A percentile compares a stretch with the other conserved stretches of the same genome.
These are phyloP conservation scores for Podarcis muralis DNA, from an alignment of 2,113 vertebrate species.

Conservation along the genomic window DNA sequence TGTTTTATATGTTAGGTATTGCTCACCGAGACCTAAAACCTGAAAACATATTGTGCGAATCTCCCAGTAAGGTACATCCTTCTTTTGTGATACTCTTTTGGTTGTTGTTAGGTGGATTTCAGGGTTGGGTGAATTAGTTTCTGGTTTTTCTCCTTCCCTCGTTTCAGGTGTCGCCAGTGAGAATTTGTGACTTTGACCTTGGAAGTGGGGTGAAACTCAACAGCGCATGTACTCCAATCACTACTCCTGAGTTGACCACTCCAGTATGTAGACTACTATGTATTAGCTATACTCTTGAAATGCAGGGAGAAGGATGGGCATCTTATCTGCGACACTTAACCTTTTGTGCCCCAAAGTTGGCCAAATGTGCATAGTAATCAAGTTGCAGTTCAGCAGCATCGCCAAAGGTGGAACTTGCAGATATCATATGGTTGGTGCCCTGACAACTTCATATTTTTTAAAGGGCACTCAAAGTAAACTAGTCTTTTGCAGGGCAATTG, in stretches of 20 bases:
- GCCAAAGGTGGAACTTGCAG: neutral
- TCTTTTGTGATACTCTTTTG: neutral
- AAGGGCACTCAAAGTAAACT: neutral
- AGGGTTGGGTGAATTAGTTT: neutral
- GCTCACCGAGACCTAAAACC: constrained; percentile 96
- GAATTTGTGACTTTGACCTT: constrained; percentile 98
- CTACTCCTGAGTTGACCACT: constrained; percentile 93
- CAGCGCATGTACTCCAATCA: constrained; percentile 93
- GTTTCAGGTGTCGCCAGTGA: constrained; percentile 90
- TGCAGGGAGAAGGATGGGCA: neutral
- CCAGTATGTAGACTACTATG: constrained; percentile 77
- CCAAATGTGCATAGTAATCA: neutral
- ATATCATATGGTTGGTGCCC: neutral
- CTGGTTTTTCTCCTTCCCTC: neutral
- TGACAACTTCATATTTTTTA: neutral
- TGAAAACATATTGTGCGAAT: constrained; percentile 96
- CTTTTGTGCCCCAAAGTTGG: neutral
- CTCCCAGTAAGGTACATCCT: constrained; percentile 83
- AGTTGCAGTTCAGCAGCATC: neutral
- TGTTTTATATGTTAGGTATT: constrained; percentile 81
- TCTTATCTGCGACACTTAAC: neutral
- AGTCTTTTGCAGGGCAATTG: neutral
- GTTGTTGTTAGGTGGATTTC: neutral
- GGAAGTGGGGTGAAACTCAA: constrained; percentile 95
- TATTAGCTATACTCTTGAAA: neutral